Conservation (phyloP, 2,113 vertebrate genomes). For the Sebastes schlegelii region DNA sequence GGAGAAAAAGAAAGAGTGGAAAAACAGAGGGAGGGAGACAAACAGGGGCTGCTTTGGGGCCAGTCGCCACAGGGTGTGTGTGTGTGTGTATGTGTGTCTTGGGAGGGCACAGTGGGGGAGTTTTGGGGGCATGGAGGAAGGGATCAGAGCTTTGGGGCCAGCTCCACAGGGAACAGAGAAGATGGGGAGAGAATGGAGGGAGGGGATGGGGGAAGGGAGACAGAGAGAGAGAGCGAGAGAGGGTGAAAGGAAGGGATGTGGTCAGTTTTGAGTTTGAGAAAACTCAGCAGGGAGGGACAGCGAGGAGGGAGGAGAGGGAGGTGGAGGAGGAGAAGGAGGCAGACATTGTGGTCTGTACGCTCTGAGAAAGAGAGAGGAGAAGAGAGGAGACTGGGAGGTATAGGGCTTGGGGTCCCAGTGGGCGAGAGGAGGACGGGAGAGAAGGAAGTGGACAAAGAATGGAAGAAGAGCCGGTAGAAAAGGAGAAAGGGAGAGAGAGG, state of each 20-base stretch:
- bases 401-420: not conserved
- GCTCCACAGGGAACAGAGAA: slow-evolving; percentile 75
- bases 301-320: slow-evolving; percentile 29
- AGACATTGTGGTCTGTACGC: slow-evolving; percentile 54
- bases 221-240: slow-evolving; percentile 60
- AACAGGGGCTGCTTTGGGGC: slow-evolving; percentile 76
- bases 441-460: slow-evolving; percentile 46
- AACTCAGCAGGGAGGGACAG: slow-evolving; percentile 65
- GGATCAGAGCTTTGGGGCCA: slow-evolving; percentile 82
- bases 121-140: slow-evolving; percentile 72
- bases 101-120: slow-evolving; percentile 75
- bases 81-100: slow-evolving; percentile 61
- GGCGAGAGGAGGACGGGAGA: slow-evolving; percentile 7
- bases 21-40: slow-evolving; percentile 72
- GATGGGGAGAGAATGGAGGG: slow-evolving; percentile 76
- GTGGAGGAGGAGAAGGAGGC: slow-evolving; percentile 20
- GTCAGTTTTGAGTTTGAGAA: slow-evolving; percentile 78
- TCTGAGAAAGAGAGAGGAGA: slow-evolving; percentile 19
- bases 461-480: slow-evolving; percentile 31
- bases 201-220: slow-evolving; percentile 62
- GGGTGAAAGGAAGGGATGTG: slow-evolving; percentile 77
- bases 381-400: slow-evolving; percentile 31
- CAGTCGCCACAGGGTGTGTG: slow-evolving; percentile 71
- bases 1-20: slow-evolving; percentile 57
- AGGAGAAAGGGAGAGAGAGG: slow-evolving; percentile 1